Evolutionary conservation across 2,113 vertebrate genomes (phyloP).

Genomic region (Poeciliopsis occidentalis): DNA sequence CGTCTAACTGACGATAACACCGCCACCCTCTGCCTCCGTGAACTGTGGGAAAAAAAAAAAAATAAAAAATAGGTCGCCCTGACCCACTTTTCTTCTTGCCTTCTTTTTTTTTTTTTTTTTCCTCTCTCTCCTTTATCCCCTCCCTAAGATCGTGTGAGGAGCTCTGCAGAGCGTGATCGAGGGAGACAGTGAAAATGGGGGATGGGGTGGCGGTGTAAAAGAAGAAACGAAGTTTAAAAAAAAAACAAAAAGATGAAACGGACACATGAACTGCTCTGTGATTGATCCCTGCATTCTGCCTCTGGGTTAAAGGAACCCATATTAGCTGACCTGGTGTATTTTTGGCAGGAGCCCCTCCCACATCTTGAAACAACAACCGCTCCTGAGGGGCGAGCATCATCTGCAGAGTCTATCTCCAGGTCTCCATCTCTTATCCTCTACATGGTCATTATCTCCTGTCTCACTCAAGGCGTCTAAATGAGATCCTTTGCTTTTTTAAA

Average conservation of each 20-base stretch:
- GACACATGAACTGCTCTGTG: constrained; percentile 30
- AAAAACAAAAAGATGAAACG: background rate
- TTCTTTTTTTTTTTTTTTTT: constrained; percentile 62
- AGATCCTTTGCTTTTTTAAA: constrained; percentile 52
- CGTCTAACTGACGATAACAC: constrained; percentile 81
- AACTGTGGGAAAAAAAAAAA: constrained; percentile 81
- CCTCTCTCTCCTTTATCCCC: constrained; percentile 44
- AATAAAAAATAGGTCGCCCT: constrained; percentile 83
- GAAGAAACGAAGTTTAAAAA: constrained; percentile 32
- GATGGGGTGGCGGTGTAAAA: constrained; percentile 29
- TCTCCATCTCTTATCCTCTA: constrained; percentile 27
- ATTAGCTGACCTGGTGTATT: constrained; percentile 57
- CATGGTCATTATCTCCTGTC: constrained; percentile 41
- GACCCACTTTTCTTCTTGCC: constrained; percentile 78
- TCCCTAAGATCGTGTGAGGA: constrained; percentile 72
- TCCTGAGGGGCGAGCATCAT: constrained; percentile 38
- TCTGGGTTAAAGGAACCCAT: constrained; percentile 55
- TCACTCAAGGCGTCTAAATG: constrained; percentile 55
- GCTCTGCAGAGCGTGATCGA: constrained; percentile 77
- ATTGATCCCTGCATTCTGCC: constrained; percentile 49
- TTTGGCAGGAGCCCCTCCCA: constrained; percentile 52
- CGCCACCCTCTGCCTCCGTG: constrained; percentile 81
- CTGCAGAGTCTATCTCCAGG: background rate
- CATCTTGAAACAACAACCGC: constrained; percentile 59
- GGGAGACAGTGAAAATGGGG: constrained; percentile 62